These are phyloP conservation scores for Hyperoplus lanceolatus DNA, from an alignment of 2,797 vertebrate genomes.

Conservation along the genomic window DNA sequence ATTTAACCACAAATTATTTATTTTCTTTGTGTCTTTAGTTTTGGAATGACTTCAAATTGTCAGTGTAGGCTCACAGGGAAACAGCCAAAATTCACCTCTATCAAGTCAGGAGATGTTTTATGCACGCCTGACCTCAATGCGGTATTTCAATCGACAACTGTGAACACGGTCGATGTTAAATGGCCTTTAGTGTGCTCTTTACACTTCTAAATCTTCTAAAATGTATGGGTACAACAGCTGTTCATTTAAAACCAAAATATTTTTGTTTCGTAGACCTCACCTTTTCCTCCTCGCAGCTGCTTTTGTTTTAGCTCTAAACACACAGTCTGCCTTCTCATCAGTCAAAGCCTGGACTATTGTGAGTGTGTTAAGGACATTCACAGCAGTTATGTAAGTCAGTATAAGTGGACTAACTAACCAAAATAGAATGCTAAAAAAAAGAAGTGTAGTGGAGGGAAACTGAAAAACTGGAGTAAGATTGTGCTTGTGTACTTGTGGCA, in stretches of 20 bases:
- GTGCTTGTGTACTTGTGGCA: not conserved
- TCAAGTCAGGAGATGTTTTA: slow-evolving; percentile 3
- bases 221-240: slow-evolving; percentile 12
- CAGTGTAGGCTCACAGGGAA: slow-evolving; percentile 3
- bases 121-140: slow-evolving; percentile 1
- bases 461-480: slow-evolving; percentile 11
- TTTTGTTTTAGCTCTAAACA: slow-evolving; percentile 7
- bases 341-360: not conserved
- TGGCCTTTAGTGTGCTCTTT: not conserved
- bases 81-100: slow-evolving; percentile 10
- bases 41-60: slow-evolving; percentile 11
- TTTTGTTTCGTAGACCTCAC: not conserved
- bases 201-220: not conserved
- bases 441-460: slow-evolving; percentile 7
- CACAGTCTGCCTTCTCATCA: not conserved
- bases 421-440: slow-evolving; percentile 27
- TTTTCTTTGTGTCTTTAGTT: not conserved
- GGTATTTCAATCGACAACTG: not conserved
- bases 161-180: slow-evolving; percentile 19
- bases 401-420: slow-evolving; percentile 10
- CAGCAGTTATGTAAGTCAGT: not conserved
- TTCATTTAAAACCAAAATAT: not conserved
- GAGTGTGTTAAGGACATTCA: not conserved
- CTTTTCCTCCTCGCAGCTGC: not conserved
- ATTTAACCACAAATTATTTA: not conserved